A percentile compares a stretch with the other conserved stretches of the same genome.
These are phyloP conservation scores for Tineola bisselliella DNA, from an alignment of 2,888 invertebrate species.

Conservation along the genomic window DNA sequence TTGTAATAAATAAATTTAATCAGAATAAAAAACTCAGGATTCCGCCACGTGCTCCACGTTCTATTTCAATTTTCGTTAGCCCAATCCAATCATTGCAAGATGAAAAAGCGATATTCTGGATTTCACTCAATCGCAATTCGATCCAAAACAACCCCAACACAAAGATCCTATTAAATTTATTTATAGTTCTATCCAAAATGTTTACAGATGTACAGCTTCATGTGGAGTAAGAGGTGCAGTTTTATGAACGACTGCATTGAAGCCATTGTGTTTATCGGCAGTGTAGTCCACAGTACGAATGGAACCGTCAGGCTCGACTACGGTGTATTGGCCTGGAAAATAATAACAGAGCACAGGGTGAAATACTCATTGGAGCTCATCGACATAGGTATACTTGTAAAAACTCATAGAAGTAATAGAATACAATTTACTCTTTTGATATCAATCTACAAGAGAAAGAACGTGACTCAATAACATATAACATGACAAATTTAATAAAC, in stretches of 20 bases:
- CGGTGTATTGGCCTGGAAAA: slow-evolving; percentile 56
- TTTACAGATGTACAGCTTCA: slow-evolving; percentile 39
- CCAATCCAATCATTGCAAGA: too few species aligned
- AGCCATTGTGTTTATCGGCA: slow-evolving; percentile 60
- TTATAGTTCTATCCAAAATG: neutral
- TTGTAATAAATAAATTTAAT: neutral
- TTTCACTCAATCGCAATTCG: neutral
- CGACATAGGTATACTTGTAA: too few species aligned
- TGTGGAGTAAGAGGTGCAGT: slow-evolving; percentile 54
- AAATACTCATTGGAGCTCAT: too few species aligned
- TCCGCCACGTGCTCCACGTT: neutral
- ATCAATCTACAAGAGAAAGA: too few species aligned
- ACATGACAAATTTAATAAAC: too few species aligned
- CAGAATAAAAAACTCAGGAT: neutral
- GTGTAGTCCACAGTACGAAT: slow-evolving; percentile 63
- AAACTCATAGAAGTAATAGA: too few species aligned
- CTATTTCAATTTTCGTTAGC: too few species aligned
- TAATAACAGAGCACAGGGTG: too few species aligned
- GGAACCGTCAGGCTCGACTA: slow-evolving; percentile 62
- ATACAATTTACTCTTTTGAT: too few species aligned
- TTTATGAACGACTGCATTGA: slow-evolving; percentile 60
- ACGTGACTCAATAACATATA: too few species aligned
- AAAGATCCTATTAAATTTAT: neutral
- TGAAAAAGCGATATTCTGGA: too few species aligned
- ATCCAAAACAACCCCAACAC: neutral